Conservation (phyloP, 2,888 invertebrate species). For the Blastobasis adustella region DNA sequence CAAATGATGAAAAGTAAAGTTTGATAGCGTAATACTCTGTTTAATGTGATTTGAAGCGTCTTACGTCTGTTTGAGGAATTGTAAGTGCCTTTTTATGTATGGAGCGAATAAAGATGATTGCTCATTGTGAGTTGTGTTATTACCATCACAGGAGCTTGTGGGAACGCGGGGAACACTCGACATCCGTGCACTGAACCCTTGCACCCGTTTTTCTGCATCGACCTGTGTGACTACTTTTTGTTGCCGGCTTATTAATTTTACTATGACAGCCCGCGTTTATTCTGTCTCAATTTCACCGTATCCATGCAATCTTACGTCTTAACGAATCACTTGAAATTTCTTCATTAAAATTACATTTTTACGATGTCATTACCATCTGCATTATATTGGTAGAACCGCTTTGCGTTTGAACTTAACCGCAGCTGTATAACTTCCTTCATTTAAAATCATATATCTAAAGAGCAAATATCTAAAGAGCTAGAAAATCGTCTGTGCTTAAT, state of each 20-base stretch:
- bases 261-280: conserved; percentile 25
- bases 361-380: too few relatives aligned
- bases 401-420: too few relatives aligned
- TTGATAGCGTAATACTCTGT: too few relatives aligned
- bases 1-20: too few relatives aligned
- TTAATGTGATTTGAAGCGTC: too few relatives aligned
- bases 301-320: background rate
- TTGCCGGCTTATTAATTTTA: conserved; percentile 36
- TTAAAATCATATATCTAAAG: too few relatives aligned
- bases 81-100: conserved; percentile 9
- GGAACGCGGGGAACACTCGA: conserved; percentile 40
- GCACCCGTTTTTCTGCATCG: conserved; percentile 47
- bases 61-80: conserved; percentile 1
- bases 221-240: conserved; percentile 43
- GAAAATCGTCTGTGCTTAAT: too few relatives aligned
- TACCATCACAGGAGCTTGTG: conserved; percentile 43
- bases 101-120: conserved; percentile 23
- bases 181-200: conserved; percentile 52
- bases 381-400: too few relatives aligned
- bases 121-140: conserved; percentile 45
- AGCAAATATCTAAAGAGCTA: too few relatives aligned
- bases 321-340: background rate
- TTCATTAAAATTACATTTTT: too few relatives aligned
- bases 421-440: too few relatives aligned
- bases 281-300: conserved; percentile 1